These are phyloP conservation scores for Genyomyrus donnyi DNA, from an alignment of 2,113 vertebrate species.

Conservation along the genomic window DNA sequence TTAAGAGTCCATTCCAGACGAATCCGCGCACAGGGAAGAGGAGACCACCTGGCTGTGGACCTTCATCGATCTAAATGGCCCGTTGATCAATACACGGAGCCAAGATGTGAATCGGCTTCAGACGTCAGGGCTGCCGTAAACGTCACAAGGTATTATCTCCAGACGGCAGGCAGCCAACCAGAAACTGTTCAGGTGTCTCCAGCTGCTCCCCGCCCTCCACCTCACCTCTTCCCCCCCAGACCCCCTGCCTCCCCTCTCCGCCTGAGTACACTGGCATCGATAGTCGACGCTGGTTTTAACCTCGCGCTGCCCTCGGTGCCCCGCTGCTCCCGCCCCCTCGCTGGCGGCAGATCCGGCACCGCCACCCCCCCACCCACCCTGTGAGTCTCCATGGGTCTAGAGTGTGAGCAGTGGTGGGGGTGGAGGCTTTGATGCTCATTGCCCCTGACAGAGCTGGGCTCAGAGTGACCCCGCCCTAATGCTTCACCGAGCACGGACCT, in stretches of 20 bases:
- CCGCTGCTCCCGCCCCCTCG: slow-evolving; percentile 43
- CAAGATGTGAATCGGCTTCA: slow-evolving; percentile 23
- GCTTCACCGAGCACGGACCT: slow-evolving; percentile 45
- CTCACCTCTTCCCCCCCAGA: slow-evolving; percentile 26
- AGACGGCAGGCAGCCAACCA: slow-evolving; percentile 43
- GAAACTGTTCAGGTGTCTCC: slow-evolving; percentile 48
- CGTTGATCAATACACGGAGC: slow-evolving; percentile 37
- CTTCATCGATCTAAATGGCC: slow-evolving; percentile 28
- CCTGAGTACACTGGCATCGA: slow-evolving; percentile 31
- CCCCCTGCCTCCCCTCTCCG: slow-evolving; percentile 37
- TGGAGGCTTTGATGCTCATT: slow-evolving; percentile 53
- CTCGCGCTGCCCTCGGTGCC: slow-evolving; percentile 33
- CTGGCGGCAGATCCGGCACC: slow-evolving; percentile 37
- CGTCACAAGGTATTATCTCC: slow-evolving; percentile 40
- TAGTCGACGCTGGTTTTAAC: slow-evolving; percentile 32
- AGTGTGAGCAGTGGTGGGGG: slow-evolving; percentile 22
- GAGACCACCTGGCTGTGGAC: slow-evolving; percentile 12
- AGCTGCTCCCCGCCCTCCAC: slow-evolving; percentile 31
- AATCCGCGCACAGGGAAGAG: not conserved
- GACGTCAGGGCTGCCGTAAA: not conserved
- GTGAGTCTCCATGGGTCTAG: slow-evolving; percentile 27
- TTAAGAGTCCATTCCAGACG: not conserved
- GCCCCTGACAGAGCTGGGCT: slow-evolving; percentile 56
- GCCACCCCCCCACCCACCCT: not conserved
- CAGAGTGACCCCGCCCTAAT: slow-evolving; percentile 54